Base-by-base conservation (phyloP, 2,888 invertebrate species). In the Adelognathus sp. region DNA sequence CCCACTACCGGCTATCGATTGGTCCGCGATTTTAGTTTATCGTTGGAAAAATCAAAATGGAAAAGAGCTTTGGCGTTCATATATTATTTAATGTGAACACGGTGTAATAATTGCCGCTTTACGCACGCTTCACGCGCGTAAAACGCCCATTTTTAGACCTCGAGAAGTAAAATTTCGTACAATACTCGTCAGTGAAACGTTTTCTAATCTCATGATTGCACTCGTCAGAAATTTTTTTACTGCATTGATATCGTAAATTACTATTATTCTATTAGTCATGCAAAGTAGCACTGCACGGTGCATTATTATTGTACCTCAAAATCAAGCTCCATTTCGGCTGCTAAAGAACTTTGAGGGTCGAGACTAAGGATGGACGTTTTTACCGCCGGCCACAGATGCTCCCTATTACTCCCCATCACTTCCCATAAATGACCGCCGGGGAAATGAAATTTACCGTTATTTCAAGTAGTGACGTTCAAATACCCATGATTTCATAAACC, bases 281-380 rank as follows among this genome's bases (percentile, higher is more conserved):
- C 50, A 50, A 11, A 14, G 6, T 41, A 11, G n/a, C 24, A 50
- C 9, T 50, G 4, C n/a, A 50, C 9, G 11, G 21, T 50, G 24
- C 1, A 21, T 7, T 24, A 21, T 67, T 52, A 16, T 29, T 54
- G 4, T 67, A 67, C 66, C 66, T 67, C 66, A 41, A 54, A 54
- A 41, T 67, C 54, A 27, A 67, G 66, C n/a, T 67, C 66, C 66
- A 67, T 67, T 41, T 67, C 39, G 27, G 39, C 27, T 5, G 39
- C 14, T 3, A 27, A 54, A 7, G 52, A 39, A 52, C 18, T 52
- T n/a, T n/a, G n/a, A n/a, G n/a, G n/a, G n/a, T 33, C 39, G 66
- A 54, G 31, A 33, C 29, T 21, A 46, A 33, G n/a, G 33, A 21
- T 50, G 18, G 46, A 21, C 46, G 50, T 46, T 50, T 64, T 50